Percentiles rank a stretch among this genome's conserved stretches.
phyloP scores from a whole-genome alignment of 1,140 invertebrate species.

The Drusus annulatus region DNA sequence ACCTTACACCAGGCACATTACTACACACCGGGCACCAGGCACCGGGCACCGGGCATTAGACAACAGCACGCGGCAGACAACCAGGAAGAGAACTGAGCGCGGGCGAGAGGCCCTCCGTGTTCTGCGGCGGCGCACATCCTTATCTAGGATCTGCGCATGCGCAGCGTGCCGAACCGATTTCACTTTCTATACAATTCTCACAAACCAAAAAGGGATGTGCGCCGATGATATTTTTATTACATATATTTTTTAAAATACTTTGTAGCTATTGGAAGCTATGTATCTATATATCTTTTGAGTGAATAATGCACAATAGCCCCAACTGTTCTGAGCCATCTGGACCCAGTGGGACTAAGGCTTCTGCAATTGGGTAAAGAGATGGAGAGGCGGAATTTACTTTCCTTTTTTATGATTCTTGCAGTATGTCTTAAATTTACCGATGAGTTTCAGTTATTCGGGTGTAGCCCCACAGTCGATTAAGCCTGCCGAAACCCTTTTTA shows the following conservation, averaged over 20 bases:
- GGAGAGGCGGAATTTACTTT: no score
- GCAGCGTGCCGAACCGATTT: slow-evolving; percentile 50
- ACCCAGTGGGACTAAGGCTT: no score
- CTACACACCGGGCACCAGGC: neutral
- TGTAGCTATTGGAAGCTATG: no score
- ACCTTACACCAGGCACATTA: neutral
- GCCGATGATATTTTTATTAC: neutral
- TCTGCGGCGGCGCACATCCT: slow-evolving; percentile 41
- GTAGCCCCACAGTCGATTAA: no score
- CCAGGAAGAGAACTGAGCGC: slow-evolving; percentile 33
- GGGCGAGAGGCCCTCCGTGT: neutral
- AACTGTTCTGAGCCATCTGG: no score
- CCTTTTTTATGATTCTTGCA: no score
- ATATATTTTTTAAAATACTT: slow-evolving; percentile 1
- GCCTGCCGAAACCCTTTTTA: no score
- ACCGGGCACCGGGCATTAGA: neutral
- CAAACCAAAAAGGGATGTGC: neutral
- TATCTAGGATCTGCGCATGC: slow-evolving; percentile 51
- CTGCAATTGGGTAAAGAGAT: no score
- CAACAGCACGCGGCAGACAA: neutral
- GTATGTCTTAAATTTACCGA: no score
- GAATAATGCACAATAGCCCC: no score
- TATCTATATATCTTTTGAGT: no score
- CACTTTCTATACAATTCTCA: slow-evolving; percentile 54
- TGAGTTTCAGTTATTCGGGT: no score